Base-by-base conservation (phyloP, 2,888 invertebrate genomes). In the Lumbricus terrestris region DNA sequence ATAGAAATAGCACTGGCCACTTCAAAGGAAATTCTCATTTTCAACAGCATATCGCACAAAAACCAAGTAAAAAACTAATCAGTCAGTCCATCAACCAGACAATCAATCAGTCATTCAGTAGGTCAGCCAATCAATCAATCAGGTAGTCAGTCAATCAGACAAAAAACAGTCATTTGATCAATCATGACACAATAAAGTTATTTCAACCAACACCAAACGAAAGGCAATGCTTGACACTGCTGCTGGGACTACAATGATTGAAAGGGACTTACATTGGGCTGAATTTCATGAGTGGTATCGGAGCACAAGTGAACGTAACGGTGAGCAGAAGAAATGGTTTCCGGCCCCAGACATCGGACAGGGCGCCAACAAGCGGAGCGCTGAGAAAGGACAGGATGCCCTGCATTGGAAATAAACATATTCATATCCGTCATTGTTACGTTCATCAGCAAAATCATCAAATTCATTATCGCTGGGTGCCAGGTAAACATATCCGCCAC, bases 281-380 rank as follows among this genome's bases (percentile, higher is more conserved):
- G 95, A 99, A 97, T 94, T 98, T 98, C 98, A 99, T 99, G 91
- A 99, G 96, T 90, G 99, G 99, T 95, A 99, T 99, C 90, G 99
- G 99, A 93, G 97, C 97, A 96, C 99, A 99, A 82, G 99, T 99
- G 96, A 99, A 99, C 95, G 99, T 98, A 94, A 99, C 99, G 89
- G 99, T 99, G 94, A 99, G 91, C 33, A 92, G 90, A 54, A 92
- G 91, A 89, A 92, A 92, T 95, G 98, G 97, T 95, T 99, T 99
- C 93, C 99, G 96, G 90, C 99, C 99, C 97, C 99, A 99, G 91
- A 99, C 97, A 95, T 99, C 99, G 38, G 98, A 98, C 89, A 99
- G 96, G 4, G 99, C 99, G 91, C 99, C 99, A 94, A 99, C 97
- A 93, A 99, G 96, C 85, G 99, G 99, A 91, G 99, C 99, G 94